These are phyloP conservation scores for Ichneumoninae sp. DNA, from an alignment of 2,888 invertebrate species.

Conservation along the genomic window DNA sequence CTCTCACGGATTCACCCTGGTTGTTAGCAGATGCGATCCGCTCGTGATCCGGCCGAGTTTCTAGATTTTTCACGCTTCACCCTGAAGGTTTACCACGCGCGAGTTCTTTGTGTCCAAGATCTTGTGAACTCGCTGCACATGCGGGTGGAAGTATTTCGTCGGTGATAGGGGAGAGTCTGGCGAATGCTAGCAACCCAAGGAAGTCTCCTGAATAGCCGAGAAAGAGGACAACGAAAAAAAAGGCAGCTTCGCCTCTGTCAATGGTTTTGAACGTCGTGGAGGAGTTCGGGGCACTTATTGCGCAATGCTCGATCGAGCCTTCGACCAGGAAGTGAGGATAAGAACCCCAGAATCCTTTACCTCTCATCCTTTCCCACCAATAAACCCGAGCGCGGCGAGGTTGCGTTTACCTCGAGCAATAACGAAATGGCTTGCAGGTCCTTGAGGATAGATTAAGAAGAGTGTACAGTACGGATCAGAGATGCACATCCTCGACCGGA, in stretches of 20 bases:
- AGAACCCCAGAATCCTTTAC: constrained; percentile 46
- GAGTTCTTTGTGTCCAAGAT: constrained; percentile 27
- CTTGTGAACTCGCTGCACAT: constrained; percentile 15
- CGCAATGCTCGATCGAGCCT: constrained; percentile 37
- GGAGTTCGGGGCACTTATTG: constrained; percentile 47
- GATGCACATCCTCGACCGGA: constrained; percentile 3
- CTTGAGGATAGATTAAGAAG: constrained; percentile 65
- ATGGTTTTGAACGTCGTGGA: background rate
- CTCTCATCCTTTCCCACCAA: constrained; percentile 44
- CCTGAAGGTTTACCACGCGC: constrained; percentile 51
- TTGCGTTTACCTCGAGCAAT: constrained; percentile 45
- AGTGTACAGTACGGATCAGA: constrained; percentile 1
- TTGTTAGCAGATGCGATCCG: constrained; percentile 80
- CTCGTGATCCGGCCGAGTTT: constrained; percentile 79
- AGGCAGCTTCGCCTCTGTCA: background rate
- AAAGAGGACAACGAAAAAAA: constrained; percentile 20
- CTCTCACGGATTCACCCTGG: constrained; percentile 73
- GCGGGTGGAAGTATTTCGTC: constrained; percentile 23
- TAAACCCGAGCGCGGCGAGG: constrained; percentile 54
- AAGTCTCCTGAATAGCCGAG: background rate
- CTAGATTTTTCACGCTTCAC: constrained; percentile 75
- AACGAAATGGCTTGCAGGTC: constrained; percentile 55
- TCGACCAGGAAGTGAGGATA: constrained; percentile 1
- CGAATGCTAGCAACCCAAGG: background rate
- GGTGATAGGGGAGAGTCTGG: background rate